Evolutionary conservation across 2,797 vertebrate genomes (phyloP).

Genomic region (Zalophus californianus): DNA sequence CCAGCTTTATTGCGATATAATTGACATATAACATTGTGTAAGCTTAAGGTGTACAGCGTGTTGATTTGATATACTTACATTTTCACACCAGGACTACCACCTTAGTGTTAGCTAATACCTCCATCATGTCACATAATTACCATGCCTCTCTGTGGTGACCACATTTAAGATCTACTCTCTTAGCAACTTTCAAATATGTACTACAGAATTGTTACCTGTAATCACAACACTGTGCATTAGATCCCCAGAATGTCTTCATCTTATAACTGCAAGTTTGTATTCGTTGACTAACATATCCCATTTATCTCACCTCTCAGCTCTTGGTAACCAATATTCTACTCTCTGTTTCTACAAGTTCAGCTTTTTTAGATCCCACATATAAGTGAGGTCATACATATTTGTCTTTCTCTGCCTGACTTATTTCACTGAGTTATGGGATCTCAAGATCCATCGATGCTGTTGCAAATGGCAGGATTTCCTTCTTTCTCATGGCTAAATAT

Average conservation of each 20-base stretch:
- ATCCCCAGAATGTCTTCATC: background rate
- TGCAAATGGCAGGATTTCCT: slow-evolving; percentile 24
- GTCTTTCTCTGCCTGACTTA: background rate
- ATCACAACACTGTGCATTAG: background rate
- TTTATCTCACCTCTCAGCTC: background rate
- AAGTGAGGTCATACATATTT: background rate
- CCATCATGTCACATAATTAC: background rate
- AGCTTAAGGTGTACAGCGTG: background rate
- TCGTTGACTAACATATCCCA: background rate
- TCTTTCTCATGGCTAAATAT: background rate
- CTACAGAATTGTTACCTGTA: background rate
- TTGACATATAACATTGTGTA: background rate
- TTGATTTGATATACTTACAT: background rate
- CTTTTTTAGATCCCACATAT: background rate
- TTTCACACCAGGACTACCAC: background rate
- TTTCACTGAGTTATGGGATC: background rate
- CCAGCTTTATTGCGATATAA: background rate
- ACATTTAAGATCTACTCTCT: background rate
- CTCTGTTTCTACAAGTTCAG: background rate
- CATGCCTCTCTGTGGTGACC: background rate
- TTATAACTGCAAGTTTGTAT: background rate
- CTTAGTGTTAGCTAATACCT: background rate
- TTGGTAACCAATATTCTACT: background rate
- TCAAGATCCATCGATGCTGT: background rate
- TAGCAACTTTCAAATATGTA: background rate